Base-by-base conservation (phyloP, 23 tunicate species). In the Phallusia fumigata region DNA sequence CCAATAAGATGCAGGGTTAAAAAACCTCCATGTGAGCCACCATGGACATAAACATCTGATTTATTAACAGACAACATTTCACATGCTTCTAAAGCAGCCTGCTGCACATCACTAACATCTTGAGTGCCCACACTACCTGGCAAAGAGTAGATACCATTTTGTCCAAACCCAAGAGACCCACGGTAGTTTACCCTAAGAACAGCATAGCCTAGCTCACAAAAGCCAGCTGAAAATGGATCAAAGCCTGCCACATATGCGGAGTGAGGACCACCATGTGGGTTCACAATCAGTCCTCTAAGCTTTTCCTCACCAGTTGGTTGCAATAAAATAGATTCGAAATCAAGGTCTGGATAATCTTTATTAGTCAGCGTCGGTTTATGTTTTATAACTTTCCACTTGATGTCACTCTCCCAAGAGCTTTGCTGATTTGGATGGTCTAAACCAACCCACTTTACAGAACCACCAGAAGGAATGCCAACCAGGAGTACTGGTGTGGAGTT, bases 21-120 rank as follows among this genome's bases (percentile, higher is more conserved):
- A 64, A 91, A 96, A 22, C 99, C 99, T 22, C 99, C 99, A 65
- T 91, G 99, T 0, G 99, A 96, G 21, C 96, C 96, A 6, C 99
- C 99, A 40, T 45, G 36, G 1, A 91, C 82, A 80, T 84, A 88
- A 65, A 91, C 87, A 30, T 79, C 65, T 10, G 53, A 77, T 11
- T 74, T 31, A 16, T 75, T 26, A 36, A 83, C 36, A 0, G 36
- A 12, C 49, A 88, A 65, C 30, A 45, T 35, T 19, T 88, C 31
- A 18, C 21, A 72, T 30, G 78, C 87, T 30, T 31, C 32, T 64
- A 35, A 35, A 22, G 96, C 89, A 36, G 88, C 96, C 58, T 90
- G 90, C 15, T 90, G 95, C 5, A 87, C 86, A 73, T 95, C 99
- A 19, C 74, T 45, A 0, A 95, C 92, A 84, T 95, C 99, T 32